These are phyloP conservation scores for Alcedo quadribrachys DNA, from an alignment of 2,797 vertebrate species.

Conservation along the genomic window DNA sequence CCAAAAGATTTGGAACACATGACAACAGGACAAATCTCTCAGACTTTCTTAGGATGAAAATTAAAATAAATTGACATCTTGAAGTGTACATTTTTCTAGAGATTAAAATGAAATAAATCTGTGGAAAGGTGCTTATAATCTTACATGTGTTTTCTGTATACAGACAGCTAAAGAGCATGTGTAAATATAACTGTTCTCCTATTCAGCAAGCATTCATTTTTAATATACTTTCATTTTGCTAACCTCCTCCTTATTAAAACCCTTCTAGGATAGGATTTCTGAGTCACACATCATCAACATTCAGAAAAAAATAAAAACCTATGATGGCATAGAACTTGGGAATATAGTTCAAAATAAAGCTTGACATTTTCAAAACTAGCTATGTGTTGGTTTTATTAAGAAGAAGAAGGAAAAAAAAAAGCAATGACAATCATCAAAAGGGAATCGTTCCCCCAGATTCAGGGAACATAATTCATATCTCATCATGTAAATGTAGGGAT, in stretches of 20 bases:
- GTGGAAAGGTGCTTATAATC: neutral
- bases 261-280: neutral
- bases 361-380: neutral
- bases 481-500: neutral
- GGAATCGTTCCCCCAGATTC: neutral
- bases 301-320: neutral
- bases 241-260: neutral
- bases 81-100: neutral
- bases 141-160: neutral
- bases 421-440: neutral
- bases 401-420: neutral
- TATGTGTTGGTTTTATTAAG: neutral
- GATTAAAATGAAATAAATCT: neutral
- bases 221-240: neutral
- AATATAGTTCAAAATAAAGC: neutral
- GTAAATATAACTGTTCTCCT: neutral
- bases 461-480: neutral
- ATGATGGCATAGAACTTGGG: neutral
- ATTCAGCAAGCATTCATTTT: neutral
- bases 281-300: constrained; percentile 20
- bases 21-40: neutral
- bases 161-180: neutral
- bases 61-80: neutral
- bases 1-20: neutral
- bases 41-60: neutral